Base-by-base conservation (phyloP, 2,113 vertebrate species). In the Periophthalmodon schlosseri region DNA sequence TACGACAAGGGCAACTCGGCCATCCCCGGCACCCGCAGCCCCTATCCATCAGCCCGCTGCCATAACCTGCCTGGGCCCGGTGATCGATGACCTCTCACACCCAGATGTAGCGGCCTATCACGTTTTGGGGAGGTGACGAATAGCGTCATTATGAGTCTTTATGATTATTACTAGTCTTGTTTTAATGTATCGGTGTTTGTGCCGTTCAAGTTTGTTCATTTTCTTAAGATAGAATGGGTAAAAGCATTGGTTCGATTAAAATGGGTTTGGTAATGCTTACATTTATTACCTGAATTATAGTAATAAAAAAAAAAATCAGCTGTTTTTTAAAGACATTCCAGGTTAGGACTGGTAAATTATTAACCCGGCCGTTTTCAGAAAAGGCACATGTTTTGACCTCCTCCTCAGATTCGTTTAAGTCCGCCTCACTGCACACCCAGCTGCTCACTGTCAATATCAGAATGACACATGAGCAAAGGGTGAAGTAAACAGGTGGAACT, bases 1-100 rank as follows among this genome's bases (percentile, higher is more conserved):
- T 86, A 75, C 2, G 84, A 90, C 87, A 91, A 90, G 90, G 89
- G 84, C 91, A 77, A 72, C 86, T 85, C 80, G 78, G 78, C 88
- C 88, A 84, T 88, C 89, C 80, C 85, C 82, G 82, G 81, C 11
- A 15, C 76, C 69, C 83, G 33, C 78, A 65, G 75, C 85, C 73
- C 76, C 85, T 58, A 88, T 91, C 89, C 87, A 90, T 91, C 91
- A 90, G 78, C 81, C 68, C 74, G 14, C 78, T 75, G 81, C 80
- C 86, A 90, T 87, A 89, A 89, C 84, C 87, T 87, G 87, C 87
- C 68, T 69, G 49, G 24, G 78, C 73, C 67, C 69, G 6, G 1
- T 91, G 88, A 92, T 86, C 76, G 83, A 92, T 88, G 44, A 56
- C 82, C 81, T 66, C 65, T 36, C 72, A 57, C 74, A 72, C 58